These are phyloP conservation scores for Lasioglossum baleicum DNA, from an alignment of 1,140 invertebrate genomes.

Conservation along the genomic window DNA sequence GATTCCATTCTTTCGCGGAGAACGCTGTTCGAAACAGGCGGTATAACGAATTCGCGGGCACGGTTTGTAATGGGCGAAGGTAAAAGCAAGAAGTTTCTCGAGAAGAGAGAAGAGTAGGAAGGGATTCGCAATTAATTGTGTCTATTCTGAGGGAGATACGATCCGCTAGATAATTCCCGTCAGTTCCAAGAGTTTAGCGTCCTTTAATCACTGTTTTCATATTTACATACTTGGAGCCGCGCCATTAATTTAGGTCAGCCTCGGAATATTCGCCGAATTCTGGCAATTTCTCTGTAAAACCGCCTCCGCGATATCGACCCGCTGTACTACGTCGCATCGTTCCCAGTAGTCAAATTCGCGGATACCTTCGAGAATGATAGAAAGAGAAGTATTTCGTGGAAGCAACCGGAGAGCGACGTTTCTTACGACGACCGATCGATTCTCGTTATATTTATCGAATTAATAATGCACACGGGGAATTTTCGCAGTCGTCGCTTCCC, in stretches of 20 bases:
- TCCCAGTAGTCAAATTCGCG: neutral
- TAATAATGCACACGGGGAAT: constrained; percentile 8
- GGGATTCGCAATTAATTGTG: neutral
- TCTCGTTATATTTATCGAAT: constrained; percentile 9
- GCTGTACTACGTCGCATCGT: neutral
- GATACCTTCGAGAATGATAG: too few relatives aligned
- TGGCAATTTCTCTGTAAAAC: neutral
- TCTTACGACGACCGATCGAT: neutral
- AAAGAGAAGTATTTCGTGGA: too few relatives aligned
- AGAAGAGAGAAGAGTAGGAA: neutral
- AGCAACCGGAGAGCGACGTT: too few relatives aligned
- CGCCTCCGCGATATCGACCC: neutral
- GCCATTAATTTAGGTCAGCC: neutral
- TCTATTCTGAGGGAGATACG: neutral
- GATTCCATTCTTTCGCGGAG: too few relatives aligned
- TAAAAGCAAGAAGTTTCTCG: too few relatives aligned
- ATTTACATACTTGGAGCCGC: neutral
- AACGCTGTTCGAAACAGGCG: too few relatives aligned
- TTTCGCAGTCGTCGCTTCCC: neutral
- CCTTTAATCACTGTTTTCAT: neutral
- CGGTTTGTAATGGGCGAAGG: too few relatives aligned
- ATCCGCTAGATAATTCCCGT: neutral
- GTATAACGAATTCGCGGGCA: too few relatives aligned
- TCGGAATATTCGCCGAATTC: neutral
- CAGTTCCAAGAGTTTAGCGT: neutral